phyloP scores from a whole-genome alignment of 2,113 vertebrate species.

The Neodontobutis hainanensis region DNA sequence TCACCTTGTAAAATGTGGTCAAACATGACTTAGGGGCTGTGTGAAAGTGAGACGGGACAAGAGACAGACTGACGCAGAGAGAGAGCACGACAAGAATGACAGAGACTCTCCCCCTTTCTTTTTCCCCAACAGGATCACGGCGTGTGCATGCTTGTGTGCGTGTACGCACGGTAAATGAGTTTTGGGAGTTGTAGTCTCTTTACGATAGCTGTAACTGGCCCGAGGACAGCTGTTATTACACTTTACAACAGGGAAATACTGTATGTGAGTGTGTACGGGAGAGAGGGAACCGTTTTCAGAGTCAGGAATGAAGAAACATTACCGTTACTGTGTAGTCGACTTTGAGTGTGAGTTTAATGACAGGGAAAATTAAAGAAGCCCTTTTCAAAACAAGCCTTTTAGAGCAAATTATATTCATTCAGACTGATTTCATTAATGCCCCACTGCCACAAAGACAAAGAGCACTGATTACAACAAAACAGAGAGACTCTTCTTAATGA shows the following conservation, averaged over 20 bases:
- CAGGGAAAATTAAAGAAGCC: conserved; percentile 25
- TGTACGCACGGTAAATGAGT: conserved; percentile 64
- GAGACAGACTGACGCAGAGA: conserved; percentile 19
- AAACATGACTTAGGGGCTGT: conserved; percentile 57
- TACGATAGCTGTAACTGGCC: conserved; percentile 74
- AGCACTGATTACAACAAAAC: conserved; percentile 7
- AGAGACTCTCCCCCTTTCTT: conserved; percentile 36
- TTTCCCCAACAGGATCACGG: conserved; percentile 31
- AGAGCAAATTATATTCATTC: conserved; percentile 26
- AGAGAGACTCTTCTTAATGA: too few relatives aligned
- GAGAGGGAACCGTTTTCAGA: conserved; percentile 16
- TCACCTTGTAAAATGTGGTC: conserved; percentile 71
- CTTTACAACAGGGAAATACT: conserved; percentile 71
- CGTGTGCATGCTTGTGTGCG: conserved; percentile 19
- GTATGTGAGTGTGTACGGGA: conserved; percentile 19
- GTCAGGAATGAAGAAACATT: conserved; percentile 23
- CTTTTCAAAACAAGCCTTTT: conserved; percentile 26
- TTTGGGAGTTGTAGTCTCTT: conserved; percentile 75
- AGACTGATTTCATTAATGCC: conserved; percentile 38
- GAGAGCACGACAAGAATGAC: conserved; percentile 18
- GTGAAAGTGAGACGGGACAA: conserved; percentile 14
- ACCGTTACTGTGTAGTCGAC: conserved; percentile 22
- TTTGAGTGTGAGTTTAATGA: conserved; percentile 45
- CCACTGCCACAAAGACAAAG: background rate
- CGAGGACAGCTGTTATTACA: conserved; percentile 75